Conservation (phyloP, 2,797 vertebrate genomes). For the Coreius guichenoti region DNA sequence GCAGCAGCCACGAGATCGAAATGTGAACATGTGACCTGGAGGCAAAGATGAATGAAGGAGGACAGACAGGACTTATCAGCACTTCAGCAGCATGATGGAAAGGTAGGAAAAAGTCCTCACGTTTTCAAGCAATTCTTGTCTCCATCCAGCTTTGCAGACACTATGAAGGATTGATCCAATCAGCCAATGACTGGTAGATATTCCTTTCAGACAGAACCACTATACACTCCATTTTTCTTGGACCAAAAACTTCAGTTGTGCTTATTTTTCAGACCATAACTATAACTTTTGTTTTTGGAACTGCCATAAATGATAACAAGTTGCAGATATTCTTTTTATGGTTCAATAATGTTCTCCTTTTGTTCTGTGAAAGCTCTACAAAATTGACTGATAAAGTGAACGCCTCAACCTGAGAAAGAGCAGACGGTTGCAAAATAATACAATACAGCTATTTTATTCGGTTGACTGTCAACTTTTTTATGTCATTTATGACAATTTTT, state of each 20-base stretch:
- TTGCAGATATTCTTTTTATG: neutral
- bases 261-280: neutral
- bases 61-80: neutral
- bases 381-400: neutral
- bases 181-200: neutral
- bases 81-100: neutral
- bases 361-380: neutral
- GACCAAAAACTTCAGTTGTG: no score
- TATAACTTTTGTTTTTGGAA: neutral
- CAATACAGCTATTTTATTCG: neutral
- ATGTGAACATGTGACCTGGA: neutral
- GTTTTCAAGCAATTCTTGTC: neutral
- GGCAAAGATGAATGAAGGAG: neutral
- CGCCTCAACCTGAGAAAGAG: neutral
- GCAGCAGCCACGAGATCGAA: neutral
- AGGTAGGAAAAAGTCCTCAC: neutral
- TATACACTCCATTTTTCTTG: neutral
- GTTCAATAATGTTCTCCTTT: neutral
- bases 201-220: neutral
- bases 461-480: neutral
- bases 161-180: constrained; percentile 6
- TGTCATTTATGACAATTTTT: neutral
- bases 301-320: neutral
- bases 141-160: neutral
- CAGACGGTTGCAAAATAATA: neutral